Evolutionary conservation across 2,888 invertebrate genomes (phyloP), one percentile per base, ranked within the genome.

Genomic region (Heliconius aoede): DNA sequence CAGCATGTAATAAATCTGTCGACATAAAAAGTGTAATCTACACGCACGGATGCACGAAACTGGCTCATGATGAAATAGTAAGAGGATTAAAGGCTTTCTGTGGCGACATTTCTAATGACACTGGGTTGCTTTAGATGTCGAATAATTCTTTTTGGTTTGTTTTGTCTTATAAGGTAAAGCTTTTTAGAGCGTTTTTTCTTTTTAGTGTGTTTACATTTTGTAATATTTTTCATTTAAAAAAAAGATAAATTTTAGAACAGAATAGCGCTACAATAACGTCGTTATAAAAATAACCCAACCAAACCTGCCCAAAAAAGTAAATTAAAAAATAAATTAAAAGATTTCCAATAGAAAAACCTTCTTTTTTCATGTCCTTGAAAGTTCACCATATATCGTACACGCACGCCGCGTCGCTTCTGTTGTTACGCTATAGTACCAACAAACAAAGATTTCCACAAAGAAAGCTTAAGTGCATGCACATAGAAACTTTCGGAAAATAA

Each of bases 1-100:
- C 9, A 21, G 62, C 30, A 13, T 40, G 8, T 30, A 69, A 30
- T 69, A 69, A 69, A 69, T 30, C 69, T 55, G 69, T 69, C 69
- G 55, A 72, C 72, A 61, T 72, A 72, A 72, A 72, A 72, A 40
- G 26, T 40, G 60, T 72, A 61, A 72, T 61, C 36, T 72, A 72
- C 55, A 55, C 55, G 55, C 7, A 55, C 61, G 72, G 72, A 61
- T 72, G 60, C 61, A 72, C 58, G 58, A 72, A 60, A 21, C 72
- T 40, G 60, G 40, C 58, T 60, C 60, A 40, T 40, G 72, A 40
- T 61, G 61, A 72, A 72, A 72, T 61, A 72, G 60, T 60, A 40
- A 61, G 60, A 61, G 40, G 72, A 72, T 72, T 72, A 72, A 60
- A 36, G 72, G 72, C 36, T 72, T 61, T 72, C 36, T 11, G 72